Percentiles rank a stretch among this genome's conserved stretches.
Conservation (phyloP, 2,113 vertebrate genomes). For the Pterophyllum scalare region DNA sequence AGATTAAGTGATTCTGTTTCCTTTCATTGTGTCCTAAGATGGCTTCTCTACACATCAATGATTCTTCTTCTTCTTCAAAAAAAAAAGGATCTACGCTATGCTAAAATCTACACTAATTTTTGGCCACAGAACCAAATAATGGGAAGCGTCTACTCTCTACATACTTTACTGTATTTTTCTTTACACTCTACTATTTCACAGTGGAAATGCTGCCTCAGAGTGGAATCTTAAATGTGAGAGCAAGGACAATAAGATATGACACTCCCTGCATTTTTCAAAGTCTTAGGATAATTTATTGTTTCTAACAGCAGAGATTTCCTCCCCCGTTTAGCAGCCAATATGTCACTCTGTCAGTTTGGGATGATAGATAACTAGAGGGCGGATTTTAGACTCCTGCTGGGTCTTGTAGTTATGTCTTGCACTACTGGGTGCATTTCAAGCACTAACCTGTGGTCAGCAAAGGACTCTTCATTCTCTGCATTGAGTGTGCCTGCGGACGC, state of each 20-base stretch:
- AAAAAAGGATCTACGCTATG: background rate
- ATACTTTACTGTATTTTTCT: background rate
- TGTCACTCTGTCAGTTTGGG: conserved; percentile 52
- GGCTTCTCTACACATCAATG: conserved; percentile 6
- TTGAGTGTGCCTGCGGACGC: conserved; percentile 97
- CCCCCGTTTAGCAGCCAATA: conserved; percentile 36
- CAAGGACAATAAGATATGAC: conserved; percentile 9
- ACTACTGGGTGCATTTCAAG: background rate
- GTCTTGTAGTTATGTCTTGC: background rate
- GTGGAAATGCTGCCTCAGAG: background rate
- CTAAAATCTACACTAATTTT: background rate
- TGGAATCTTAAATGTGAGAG: background rate
- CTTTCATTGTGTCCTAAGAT: background rate
- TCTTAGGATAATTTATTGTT: conserved; percentile 55
- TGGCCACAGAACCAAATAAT: background rate
- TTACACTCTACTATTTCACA: background rate
- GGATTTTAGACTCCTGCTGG: conserved; percentile 2
- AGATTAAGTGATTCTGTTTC: background rate
- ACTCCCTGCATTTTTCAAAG: conserved; percentile 32
- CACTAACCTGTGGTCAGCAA: conserved; percentile 95
- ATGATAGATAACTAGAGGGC: conserved; percentile 18
- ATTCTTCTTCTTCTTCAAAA: conserved; percentile 11
- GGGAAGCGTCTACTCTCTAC: background rate
- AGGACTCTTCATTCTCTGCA: conserved; percentile 94
- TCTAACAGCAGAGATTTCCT: conserved; percentile 39